A percentile compares a stretch with the other conserved stretches of the same genome.
These are phyloP conservation scores for Erinaceus europaeus DNA, from an alignment of 2,113 vertebrate genomes.

Conservation along the genomic window DNA sequence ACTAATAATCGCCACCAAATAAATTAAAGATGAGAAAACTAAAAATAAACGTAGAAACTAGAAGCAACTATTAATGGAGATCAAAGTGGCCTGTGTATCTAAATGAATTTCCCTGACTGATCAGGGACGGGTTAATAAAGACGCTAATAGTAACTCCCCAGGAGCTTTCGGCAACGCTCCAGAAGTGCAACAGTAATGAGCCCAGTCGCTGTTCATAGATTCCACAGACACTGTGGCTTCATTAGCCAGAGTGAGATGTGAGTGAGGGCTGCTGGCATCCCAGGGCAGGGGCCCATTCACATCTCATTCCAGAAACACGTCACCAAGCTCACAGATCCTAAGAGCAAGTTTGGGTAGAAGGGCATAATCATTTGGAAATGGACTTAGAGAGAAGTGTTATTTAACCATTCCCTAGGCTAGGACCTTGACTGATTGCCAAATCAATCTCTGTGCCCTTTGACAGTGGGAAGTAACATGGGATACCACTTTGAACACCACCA, in stretches of 20 bases:
- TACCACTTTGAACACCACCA: background rate
- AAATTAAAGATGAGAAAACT: conserved; percentile 75
- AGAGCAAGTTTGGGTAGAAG: conserved; percentile 11
- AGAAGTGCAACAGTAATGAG: conserved; percentile 27
- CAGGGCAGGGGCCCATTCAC: background rate
- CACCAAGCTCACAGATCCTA: conserved; percentile 2
- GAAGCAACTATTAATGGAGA: conserved; percentile 73
- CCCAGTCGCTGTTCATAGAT: background rate
- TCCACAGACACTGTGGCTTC: background rate
- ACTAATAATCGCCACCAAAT: conserved; percentile 66
- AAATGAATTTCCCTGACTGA: conserved; percentile 63
- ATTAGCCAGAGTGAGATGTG: conserved; percentile 3
- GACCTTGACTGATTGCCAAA: background rate
- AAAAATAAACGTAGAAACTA: conserved; percentile 71
- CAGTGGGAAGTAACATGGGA: background rate
- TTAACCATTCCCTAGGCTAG: background rate
- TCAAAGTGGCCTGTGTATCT: conserved; percentile 69
- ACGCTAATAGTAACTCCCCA: conserved; percentile 67
- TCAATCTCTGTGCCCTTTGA: background rate
- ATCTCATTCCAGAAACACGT: conserved; percentile 4
- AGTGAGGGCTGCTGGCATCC: conserved; percentile 10
- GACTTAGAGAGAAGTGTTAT: background rate
- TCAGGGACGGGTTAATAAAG: conserved; percentile 59
- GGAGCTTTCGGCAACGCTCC: conserved; percentile 40
- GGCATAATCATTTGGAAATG: background rate